phyloP scores from a whole-genome alignment of 2,113 vertebrate species.

The Atrichornis clamosus region DNA sequence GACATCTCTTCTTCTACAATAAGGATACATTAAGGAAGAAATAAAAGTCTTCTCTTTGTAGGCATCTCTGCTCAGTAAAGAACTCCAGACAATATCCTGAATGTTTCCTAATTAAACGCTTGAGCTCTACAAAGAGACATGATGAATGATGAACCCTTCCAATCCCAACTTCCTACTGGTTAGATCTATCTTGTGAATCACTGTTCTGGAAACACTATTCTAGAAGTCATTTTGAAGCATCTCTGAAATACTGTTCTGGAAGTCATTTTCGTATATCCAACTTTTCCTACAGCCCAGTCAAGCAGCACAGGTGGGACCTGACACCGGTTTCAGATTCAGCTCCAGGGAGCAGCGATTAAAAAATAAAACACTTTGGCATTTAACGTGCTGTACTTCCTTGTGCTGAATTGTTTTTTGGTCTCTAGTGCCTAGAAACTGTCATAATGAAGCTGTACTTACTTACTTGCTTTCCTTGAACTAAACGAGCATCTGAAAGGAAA shows the following conservation, averaged over 20 bases:
- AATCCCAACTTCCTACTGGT: background rate
- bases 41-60: background rate
- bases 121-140: background rate
- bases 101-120: background rate
- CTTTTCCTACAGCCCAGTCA: background rate
- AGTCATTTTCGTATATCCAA: background rate
- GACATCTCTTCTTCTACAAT: background rate
- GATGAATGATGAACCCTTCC: background rate
- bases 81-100: background rate
- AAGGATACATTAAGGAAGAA: background rate
- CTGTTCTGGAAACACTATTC: background rate
- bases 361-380: background rate
- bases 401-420: background rate
- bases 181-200: background rate
- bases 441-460: background rate
- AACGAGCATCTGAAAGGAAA: background rate
- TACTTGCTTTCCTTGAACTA: background rate
- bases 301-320: background rate
- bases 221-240: background rate
- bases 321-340: background rate
- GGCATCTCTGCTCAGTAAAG: background rate
- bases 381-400: background rate
- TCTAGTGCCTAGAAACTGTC: background rate
- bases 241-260: background rate
- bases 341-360: background rate